Evolutionary conservation across 2,113 vertebrate species (phyloP).

Genomic region (Columba janthina): DNA sequence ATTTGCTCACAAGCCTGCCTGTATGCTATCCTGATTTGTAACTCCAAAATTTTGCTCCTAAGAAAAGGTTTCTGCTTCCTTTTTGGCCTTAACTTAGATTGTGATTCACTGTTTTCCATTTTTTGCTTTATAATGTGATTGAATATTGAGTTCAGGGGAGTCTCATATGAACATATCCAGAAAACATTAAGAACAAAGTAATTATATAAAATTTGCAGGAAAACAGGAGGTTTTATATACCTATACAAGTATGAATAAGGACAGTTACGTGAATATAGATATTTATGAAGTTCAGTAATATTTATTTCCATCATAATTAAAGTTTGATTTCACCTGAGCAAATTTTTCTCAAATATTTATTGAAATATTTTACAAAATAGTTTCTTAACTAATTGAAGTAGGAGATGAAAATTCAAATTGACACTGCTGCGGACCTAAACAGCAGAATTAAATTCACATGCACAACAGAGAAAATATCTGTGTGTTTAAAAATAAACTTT

Average conservation of each 20-base stretch:
- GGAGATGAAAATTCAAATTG: background rate
- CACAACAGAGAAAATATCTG: background rate
- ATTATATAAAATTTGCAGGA: background rate
- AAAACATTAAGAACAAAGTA: background rate
- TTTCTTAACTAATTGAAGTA: background rate
- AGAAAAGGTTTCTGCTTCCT: background rate
- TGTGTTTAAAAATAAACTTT: background rate
- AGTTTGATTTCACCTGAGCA: background rate
- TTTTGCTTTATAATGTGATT: background rate
- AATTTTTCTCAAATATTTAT: background rate
- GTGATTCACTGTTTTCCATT: background rate
- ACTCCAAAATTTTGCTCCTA: background rate
- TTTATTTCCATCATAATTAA: background rate
- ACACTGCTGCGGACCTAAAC: background rate
- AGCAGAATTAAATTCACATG: background rate
- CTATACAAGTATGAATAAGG: background rate
- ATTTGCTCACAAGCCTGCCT: background rate
- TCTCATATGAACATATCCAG: rapidly evolving
- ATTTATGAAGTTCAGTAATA: background rate
- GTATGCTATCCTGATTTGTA: background rate
- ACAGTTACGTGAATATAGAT: background rate
- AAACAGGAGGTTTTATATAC: background rate
- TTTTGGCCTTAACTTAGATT: background rate
- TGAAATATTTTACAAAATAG: background rate
- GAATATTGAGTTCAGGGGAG: background rate